Percentiles rank a stretch among this genome's conserved stretches.
phyloP scores from a whole-genome alignment of 2,113 vertebrate species.

The Psammodynastes pulverulentus region DNA sequence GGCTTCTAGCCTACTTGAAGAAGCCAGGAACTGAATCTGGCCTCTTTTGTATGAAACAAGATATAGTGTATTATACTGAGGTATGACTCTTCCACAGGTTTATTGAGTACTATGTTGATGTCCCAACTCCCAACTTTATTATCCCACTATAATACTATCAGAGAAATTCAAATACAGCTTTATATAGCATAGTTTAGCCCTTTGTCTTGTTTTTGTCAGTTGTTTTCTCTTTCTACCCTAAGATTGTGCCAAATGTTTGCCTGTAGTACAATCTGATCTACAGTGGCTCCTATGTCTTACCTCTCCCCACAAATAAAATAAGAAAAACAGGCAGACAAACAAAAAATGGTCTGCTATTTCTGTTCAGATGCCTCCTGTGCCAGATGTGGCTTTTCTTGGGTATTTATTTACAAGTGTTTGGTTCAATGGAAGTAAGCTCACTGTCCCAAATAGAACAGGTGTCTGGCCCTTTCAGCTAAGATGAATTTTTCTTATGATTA shows the following conservation, averaged over 20 bases:
- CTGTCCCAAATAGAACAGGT: constrained; percentile 37
- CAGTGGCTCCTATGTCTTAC: not conserved
- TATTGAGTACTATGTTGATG: not conserved
- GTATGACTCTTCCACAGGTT: not conserved
- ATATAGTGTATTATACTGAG: not conserved
- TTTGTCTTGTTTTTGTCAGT: not conserved
- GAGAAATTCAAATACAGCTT: not conserved
- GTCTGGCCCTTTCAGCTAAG: not conserved
- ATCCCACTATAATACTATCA: not conserved
- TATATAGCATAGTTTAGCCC: not conserved
- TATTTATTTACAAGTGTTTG: not conserved
- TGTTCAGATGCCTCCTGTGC: rapidly evolving
- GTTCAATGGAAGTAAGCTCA: not conserved
- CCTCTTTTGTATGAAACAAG: not conserved
- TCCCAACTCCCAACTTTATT: not conserved
- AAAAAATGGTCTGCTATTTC: not conserved
- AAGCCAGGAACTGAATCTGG: not conserved
- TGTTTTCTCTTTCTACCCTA: not conserved
- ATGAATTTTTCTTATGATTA: constrained; percentile 18
- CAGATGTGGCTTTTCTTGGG: constrained; percentile 16
- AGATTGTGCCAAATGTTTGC: not conserved
- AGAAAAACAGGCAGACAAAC: not conserved
- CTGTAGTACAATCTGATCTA: not conserved
- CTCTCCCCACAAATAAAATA: not conserved
- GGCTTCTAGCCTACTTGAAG: not conserved